These are phyloP conservation scores for Linurgus olivaceus DNA, from an alignment of 2,797 vertebrate species.

Conservation along the genomic window DNA sequence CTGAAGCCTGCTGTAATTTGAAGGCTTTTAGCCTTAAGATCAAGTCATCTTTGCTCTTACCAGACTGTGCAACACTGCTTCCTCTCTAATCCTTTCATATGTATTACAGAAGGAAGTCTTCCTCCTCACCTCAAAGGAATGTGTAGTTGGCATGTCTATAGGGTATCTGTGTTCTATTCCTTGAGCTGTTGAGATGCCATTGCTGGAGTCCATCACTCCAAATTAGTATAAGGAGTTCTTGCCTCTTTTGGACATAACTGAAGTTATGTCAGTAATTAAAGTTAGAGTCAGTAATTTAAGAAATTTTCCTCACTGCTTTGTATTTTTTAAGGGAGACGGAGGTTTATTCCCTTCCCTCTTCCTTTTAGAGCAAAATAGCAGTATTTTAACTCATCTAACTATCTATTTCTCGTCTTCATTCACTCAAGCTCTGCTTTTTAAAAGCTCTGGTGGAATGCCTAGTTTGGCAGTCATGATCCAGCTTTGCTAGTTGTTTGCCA, in stretches of 20 bases:
- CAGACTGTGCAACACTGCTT: background rate
- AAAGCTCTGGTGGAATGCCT: background rate
- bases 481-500: background rate
- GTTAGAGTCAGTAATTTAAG: background rate
- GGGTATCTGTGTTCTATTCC: constrained; percentile 30
- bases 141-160: background rate
- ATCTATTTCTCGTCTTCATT: background rate
- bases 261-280: background rate
- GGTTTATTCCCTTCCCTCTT: background rate
- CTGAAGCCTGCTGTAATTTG: background rate
- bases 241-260: background rate
- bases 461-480: background rate
- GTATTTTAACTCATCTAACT: no score
- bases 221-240: background rate
- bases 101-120: background rate
- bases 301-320: background rate
- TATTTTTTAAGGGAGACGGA: background rate
- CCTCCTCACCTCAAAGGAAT: constrained; percentile 45
- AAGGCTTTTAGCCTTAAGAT: background rate
- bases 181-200: constrained; percentile 9
- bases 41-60: background rate
- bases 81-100: background rate
- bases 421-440: background rate
- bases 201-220: background rate
- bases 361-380: background rate